These are phyloP conservation scores for Drosophila bipectinata DNA, from an alignment of 1,140 invertebrate genomes.

Conservation along the genomic window DNA sequence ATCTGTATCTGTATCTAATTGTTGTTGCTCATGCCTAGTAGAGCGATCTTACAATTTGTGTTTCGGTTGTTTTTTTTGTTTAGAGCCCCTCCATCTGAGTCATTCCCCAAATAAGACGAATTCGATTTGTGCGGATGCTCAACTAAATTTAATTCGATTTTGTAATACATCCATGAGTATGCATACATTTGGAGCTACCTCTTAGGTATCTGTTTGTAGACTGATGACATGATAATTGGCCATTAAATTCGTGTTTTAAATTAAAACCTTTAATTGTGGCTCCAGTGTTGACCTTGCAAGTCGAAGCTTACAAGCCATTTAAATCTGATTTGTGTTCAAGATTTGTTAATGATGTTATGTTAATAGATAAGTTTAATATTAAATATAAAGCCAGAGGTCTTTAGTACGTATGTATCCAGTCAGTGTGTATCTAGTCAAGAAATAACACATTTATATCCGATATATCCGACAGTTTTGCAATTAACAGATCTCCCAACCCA, in stretches of 20 bases:
- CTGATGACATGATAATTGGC: conserved; percentile 57
- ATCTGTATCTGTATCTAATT: conserved; percentile 24
- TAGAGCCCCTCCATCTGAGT: conserved; percentile 21
- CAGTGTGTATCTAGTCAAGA: neutral
- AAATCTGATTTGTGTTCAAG: neutral
- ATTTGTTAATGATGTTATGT: conserved; percentile 8
- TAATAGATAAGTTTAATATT: conserved; percentile 9
- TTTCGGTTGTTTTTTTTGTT: conserved; percentile 8
- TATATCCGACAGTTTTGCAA: conserved; percentile 53
- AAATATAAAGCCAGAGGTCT: neutral
- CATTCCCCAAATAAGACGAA: conserved; percentile 65
- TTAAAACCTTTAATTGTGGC: conserved; percentile 49
- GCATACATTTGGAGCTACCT: conserved; percentile 9
- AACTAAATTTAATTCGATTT: conserved; percentile 50
- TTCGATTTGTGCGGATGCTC: conserved; percentile 56
- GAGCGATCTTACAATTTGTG: conserved; percentile 25
- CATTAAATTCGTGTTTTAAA: conserved; percentile 51
- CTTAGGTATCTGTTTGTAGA: conserved; percentile 8
- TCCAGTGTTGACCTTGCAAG: conserved; percentile 53
- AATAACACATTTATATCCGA: conserved; percentile 9
- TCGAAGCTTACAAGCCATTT: conserved; percentile 23
- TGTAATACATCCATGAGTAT: conserved; percentile 22
- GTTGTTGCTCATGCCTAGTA: conserved; percentile 66
- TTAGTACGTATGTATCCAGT: no score
- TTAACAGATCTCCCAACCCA: conserved; percentile 58